These are phyloP conservation scores for Siderastrea radians DNA, from an alignment of 92 coral and sea anemone species.

Conservation along the genomic window DNA sequence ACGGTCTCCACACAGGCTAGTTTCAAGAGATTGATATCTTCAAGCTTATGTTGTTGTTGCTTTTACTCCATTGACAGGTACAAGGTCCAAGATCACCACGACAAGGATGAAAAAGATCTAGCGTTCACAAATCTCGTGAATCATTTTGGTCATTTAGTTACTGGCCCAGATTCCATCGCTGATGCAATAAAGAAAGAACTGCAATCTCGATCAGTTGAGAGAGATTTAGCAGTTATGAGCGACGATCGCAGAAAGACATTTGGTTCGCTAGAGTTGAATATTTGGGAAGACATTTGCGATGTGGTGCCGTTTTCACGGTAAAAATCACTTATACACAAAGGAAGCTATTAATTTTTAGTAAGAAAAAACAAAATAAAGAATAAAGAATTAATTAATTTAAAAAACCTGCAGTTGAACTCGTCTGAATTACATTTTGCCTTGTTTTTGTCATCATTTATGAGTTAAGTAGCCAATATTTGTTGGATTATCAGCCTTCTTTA, in stretches of 20 bases:
- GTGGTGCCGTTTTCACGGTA: neutral
- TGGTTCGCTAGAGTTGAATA: slow-evolving; percentile 20
- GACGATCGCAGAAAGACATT: neutral
- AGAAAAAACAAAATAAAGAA: neutral
- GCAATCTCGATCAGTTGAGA: neutral
- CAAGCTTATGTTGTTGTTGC: neutral
- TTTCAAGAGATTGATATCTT: neutral
- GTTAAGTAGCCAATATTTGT: too few relatives aligned
- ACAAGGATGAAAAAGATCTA: neutral
- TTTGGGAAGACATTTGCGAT: slow-evolving; percentile 31
- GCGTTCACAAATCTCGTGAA: slow-evolving; percentile 20
- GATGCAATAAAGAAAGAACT: slow-evolving; percentile 20
- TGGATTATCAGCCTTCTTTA: too few relatives aligned
- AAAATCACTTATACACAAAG: too few relatives aligned
- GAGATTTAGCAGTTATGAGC: neutral
- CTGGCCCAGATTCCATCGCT: slow-evolving; percentile 12
- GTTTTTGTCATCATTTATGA: too few relatives aligned
- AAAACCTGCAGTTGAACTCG: too few relatives aligned
- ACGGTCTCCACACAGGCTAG: too few relatives aligned
- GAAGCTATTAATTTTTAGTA: neutral
- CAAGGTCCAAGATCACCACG: neutral
- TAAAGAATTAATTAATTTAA: too few relatives aligned
- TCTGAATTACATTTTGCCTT: too few relatives aligned
- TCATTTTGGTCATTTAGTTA: slow-evolving; percentile 16
- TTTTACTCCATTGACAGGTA: slow-evolving; percentile 13